Base-by-base conservation (phyloP, 2,888 invertebrate genomes). In the Rhaphigaster nebulosa region DNA sequence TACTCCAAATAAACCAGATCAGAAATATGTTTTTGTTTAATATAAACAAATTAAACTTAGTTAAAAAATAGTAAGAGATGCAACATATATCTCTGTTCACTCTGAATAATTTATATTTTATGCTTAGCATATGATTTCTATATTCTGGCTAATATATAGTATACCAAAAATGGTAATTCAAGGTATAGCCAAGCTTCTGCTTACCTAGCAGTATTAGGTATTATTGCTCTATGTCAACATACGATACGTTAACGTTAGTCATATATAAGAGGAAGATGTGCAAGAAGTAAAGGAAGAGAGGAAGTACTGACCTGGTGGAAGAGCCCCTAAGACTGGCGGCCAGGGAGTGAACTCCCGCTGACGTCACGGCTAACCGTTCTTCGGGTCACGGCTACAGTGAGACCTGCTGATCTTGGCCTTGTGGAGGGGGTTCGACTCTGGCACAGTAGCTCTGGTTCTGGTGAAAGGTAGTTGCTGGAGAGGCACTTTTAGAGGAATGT, bases 321-420 rank as follows among this genome's bases (percentile, higher is more conserved):
- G 89, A 89, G 80, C 41, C 65, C 76, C 89, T 60, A 12, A 41
- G 54, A 88, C 88, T 88, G 88, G n/a, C 88, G 60, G 34, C 23
- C 38, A 38, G 23, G 41, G 88, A 56, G 54, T 65, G 50, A 45
- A 23, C n/a, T 45, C n/a, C 10, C n/a, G n/a, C 1, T 18, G 89
- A 89, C 80, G 89, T 89, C 76, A 89, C 70, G 29, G 50, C 52
- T n/a, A 80, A 89, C 89, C 89, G 89, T 89, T 89, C 76, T 76
- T 70, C 54, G 89, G 89, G 76, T 76, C 89, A 89, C 23, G 89
- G 88, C 88, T 34, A 88, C 56, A 88, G 88, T 26, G 29, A 34
- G 54, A 34, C 88, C 88, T 38, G 26, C 52, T 88, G 88, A 88
- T 88, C 88, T 88, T 88, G 88, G 56, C 88, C 54, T 88, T 88